phyloP scores from a whole-genome alignment of 2,797 vertebrate species.

The Aphelocoma californica region DNA sequence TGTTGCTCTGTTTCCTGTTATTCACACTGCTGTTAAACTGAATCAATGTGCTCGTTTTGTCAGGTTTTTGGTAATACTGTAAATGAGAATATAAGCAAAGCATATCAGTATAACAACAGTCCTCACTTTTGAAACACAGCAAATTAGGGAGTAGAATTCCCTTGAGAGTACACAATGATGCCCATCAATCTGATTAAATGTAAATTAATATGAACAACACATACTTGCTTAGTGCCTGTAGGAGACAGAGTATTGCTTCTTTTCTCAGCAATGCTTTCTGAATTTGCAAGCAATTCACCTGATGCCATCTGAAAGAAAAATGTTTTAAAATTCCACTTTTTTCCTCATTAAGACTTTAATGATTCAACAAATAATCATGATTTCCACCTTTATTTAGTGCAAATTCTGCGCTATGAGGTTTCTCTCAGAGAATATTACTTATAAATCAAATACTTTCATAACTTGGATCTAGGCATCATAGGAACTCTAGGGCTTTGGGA shows the following conservation, averaged over 20 bases:
- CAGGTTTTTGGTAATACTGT: background rate
- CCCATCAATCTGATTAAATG: background rate
- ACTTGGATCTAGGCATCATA: background rate
- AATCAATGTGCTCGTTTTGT: background rate
- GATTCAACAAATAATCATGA: background rate
- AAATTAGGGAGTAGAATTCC: background rate
- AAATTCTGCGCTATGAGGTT: background rate
- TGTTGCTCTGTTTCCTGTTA: background rate
- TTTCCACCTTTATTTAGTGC: background rate
- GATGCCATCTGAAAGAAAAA: constrained; percentile 4
- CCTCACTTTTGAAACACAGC: background rate
- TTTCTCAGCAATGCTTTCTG: background rate
- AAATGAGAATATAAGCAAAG: background rate
- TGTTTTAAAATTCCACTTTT: background rate
- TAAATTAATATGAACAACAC: background rate
- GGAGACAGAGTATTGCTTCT: background rate
- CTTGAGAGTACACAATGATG: background rate
- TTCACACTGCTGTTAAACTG: background rate
- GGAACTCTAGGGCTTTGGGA: background rate
- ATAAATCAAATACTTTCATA: background rate
- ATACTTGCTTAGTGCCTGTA: background rate
- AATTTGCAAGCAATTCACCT: background rate
- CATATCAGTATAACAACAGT: background rate
- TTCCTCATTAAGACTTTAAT: background rate
- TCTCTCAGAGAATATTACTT: background rate